Percentiles rank a stretch among this genome's conserved stretches.
Conservation (phyloP, 2,113 vertebrate species). For the Peromyscus maniculatus region DNA sequence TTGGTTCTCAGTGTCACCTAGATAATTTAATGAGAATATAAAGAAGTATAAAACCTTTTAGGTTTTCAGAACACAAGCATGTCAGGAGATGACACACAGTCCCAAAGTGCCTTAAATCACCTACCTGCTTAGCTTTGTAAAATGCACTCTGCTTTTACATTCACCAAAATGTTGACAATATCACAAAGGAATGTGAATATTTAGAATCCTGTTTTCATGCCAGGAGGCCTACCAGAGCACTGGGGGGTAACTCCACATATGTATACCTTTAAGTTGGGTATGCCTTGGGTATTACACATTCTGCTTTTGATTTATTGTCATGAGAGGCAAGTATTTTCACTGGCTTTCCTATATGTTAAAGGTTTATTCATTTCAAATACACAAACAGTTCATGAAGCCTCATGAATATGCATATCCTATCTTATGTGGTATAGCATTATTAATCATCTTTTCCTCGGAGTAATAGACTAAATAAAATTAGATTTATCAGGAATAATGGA, state of each 20-base stretch:
- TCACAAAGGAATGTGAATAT: constrained; percentile 64
- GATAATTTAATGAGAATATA: constrained; percentile 64
- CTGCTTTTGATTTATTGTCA: constrained; percentile 70
- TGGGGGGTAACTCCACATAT: constrained; percentile 51
- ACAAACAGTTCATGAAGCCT: constrained; percentile 84
- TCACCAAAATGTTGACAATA: constrained; percentile 72
- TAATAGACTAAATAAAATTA: constrained; percentile 80
- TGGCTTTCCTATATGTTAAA: constrained; percentile 83
- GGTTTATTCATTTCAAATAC: constrained; percentile 78
- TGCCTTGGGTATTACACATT: constrained; percentile 64
- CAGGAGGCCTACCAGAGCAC: constrained; percentile 38
- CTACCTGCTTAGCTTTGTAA: constrained; percentile 51
- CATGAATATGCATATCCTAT: constrained; percentile 83
- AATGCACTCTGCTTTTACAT: constrained; percentile 8
- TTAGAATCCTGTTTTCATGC: constrained; percentile 58
- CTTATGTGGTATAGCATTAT: constrained; percentile 77
- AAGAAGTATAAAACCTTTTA: constrained; percentile 66
- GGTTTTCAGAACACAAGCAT: constrained; percentile 69
- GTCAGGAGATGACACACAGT: constrained; percentile 64
- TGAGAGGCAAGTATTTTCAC: constrained; percentile 79
- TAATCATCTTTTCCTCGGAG: constrained; percentile 80
- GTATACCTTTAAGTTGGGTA: constrained; percentile 67
- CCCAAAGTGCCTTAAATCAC: constrained; percentile 61
- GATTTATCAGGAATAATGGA: constrained; percentile 74
- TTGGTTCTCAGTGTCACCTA: constrained; percentile 48